These are phyloP conservation scores for Threskiornis aethiopicus DNA, from an alignment of 2,797 vertebrate species.

Conservation along the genomic window DNA sequence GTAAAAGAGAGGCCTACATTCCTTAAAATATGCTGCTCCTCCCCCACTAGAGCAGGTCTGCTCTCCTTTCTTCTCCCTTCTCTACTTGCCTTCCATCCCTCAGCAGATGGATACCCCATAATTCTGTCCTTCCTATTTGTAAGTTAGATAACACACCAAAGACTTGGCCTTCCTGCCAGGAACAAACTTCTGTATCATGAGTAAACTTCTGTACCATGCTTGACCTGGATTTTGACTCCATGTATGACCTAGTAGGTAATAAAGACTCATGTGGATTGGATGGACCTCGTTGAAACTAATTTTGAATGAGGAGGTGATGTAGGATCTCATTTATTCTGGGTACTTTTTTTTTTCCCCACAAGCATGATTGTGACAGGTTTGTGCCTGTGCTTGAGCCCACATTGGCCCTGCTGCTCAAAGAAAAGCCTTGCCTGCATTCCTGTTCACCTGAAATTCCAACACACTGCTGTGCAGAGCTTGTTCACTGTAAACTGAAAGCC, in stretches of 20 bases:
- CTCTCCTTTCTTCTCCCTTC: background rate
- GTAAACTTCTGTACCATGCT: background rate
- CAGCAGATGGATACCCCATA: background rate
- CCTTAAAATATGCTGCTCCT: background rate
- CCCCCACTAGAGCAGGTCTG: background rate
- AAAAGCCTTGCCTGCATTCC: background rate
- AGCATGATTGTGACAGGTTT: background rate
- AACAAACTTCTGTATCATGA: background rate
- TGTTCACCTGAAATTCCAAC: background rate
- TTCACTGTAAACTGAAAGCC: background rate
- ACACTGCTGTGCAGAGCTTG: background rate
- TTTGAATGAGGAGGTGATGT: background rate
- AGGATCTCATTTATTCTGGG: background rate
- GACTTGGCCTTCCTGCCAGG: background rate
- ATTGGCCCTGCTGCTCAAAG: background rate
- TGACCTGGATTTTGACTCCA: background rate
- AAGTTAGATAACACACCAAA: background rate
- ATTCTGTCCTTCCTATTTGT: background rate
- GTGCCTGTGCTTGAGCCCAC: background rate
- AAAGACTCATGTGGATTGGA: background rate
- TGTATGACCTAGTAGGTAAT: background rate
- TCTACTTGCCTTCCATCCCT: background rate
- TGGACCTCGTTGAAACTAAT: background rate
- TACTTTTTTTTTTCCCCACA: background rate
- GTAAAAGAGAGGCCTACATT: background rate